Evolutionary conservation across 2,113 vertebrate species (phyloP).

Genomic region (Hemiprocne comata): DNA sequence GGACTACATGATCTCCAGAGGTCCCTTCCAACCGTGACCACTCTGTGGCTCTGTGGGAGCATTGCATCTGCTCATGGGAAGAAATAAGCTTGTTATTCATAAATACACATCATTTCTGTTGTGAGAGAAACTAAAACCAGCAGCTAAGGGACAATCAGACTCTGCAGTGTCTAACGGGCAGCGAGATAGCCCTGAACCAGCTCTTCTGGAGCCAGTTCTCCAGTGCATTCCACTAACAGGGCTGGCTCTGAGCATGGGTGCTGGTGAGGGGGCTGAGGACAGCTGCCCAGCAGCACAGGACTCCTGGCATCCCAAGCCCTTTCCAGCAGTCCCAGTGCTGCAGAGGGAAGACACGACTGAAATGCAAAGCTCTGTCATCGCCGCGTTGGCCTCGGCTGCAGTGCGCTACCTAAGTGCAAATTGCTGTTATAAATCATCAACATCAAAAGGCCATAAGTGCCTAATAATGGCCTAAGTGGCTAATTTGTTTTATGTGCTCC

Average conservation of each 20-base stretch:
- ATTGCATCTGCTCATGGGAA: not conserved
- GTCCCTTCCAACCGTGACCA: no score
- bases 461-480: conserved; percentile 73
- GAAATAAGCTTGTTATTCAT: not conserved
- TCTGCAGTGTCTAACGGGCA: not conserved
- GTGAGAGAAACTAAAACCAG: not conserved
- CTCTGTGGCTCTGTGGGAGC: not conserved
- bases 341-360: not conserved
- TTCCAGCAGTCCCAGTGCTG: not conserved
- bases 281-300: not conserved
- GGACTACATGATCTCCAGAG: no score
- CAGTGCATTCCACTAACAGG: not conserved
- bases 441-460: conserved; percentile 69
- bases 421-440: conserved; percentile 71
- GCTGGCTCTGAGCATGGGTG: not conserved
- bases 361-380: conserved; percentile 17
- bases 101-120: not conserved
- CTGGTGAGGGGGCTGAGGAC: fast-evolving
- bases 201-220: fast-evolving
- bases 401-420: conserved; percentile 52
- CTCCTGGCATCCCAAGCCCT: not conserved
- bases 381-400: conserved; percentile 5
- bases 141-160: not conserved
- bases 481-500: conserved; percentile 71
- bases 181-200: not conserved